A percentile compares a stretch with the other conserved stretches of the same genome.
These are phyloP conservation scores for Etheostoma nigrum DNA, from an alignment of 2,797 vertebrate species.

Conservation along the genomic window DNA sequence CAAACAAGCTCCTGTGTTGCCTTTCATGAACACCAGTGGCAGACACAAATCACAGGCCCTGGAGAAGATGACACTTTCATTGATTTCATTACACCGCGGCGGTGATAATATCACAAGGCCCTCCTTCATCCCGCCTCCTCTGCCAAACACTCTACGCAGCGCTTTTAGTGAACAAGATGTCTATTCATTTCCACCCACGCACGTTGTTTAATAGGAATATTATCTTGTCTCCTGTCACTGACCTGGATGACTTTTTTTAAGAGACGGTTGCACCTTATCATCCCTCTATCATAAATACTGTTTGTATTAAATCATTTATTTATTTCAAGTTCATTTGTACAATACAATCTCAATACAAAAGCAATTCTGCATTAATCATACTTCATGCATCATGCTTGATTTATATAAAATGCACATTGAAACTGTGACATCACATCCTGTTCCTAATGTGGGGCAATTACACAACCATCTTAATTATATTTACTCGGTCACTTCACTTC, in stretches of 20 bases:
- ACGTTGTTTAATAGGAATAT: slow-evolving; percentile 50
- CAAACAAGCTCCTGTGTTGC: slow-evolving; percentile 63
- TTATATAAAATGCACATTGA: too few relatives aligned
- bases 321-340: background rate
- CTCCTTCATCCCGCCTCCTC: slow-evolving; percentile 51
- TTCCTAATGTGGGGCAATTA: background rate
- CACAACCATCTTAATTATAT: too few relatives aligned
- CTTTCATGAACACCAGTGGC: slow-evolving; percentile 19
- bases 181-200: slow-evolving; percentile 34
- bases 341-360: background rate
- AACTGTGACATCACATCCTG: background rate
- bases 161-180: slow-evolving; percentile 27
- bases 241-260: slow-evolving; percentile 8
- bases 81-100: slow-evolving; percentile 72
- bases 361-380: too few relatives aligned
- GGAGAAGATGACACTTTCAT: slow-evolving; percentile 68
- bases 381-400: too few relatives aligned
- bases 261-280: slow-evolving; percentile 2
- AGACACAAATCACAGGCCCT: slow-evolving; percentile 65
- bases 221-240: slow-evolving; percentile 18
- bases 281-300: background rate
- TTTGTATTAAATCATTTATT: background rate
- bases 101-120: slow-evolving; percentile 65
- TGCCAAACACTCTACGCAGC: slow-evolving; percentile 25
- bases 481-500: too few relatives aligned